Base-by-base conservation (phyloP, 64 coral and sea anemone genomes). In the Orbicella faveolata region DNA sequence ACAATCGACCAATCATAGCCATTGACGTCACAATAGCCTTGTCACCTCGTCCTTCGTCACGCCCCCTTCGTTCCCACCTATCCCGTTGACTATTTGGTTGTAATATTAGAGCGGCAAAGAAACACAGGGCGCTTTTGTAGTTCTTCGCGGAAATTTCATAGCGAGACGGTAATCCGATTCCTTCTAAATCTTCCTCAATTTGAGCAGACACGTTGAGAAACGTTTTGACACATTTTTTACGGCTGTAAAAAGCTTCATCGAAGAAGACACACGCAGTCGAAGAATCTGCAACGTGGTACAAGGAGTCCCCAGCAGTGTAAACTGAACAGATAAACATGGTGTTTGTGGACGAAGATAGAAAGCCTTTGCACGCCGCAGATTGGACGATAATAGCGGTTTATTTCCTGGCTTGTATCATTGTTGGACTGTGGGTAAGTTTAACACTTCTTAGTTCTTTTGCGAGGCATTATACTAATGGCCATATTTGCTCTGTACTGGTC, bases 361-460 rank as follows among this genome's bases (percentile, higher is more conserved):
- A 39, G 64, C 23, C 63, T 1, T 14, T 84, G 63, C 17, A 69
- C 21, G 39, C 69, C 63, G 36, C 36, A 23, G 81, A 84, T 63
- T 84, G 81, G 81, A 23, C 70, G 2, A 52, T 84, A 13, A 84
- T 84, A 15, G 81, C 62, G 7, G 39, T 70, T 13, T 84, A 84
- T 84, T 84, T 84, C 19, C 34, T 84, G 2, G 81, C 62, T 2
- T 84, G 81, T 34, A 84, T 84, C 9, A 41, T 84, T 9, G 81
- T 84, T 23, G 81, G 81, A 16, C 34, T 84, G 0, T 84, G 81
- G 81, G 81, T 84, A 52, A 84, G 81, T 84, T 36, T 14, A 36
- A 25, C 4, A 77, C 18, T 16, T 0, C 20, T 54, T 7, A 2
- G 9, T 54, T 78, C 20, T 10, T 52, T 9, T 48, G 11, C 2